phyloP scores from a whole-genome alignment of 2,113 vertebrate genomes.

The Gasterosteus aculeatus region DNA sequence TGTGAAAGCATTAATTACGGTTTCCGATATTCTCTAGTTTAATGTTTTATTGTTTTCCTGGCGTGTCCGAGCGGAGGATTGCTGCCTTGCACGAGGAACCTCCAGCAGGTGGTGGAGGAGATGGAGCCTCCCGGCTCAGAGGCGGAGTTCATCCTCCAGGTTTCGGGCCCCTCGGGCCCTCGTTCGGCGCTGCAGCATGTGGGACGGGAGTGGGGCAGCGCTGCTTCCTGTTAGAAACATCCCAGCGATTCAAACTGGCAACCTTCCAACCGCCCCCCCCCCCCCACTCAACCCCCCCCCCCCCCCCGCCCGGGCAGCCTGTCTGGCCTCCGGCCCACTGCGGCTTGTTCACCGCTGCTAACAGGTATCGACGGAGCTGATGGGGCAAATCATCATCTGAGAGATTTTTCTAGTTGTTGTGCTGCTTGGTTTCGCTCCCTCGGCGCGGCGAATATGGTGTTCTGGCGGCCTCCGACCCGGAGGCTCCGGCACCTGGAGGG shows the following conservation, averaged over 20 bases:
- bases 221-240: conserved; percentile 53
- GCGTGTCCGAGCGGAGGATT: conserved; percentile 5
- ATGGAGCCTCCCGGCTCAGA: conserved; percentile 45
- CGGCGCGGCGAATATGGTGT: conserved; percentile 30
- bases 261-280: conserved; percentile 40
- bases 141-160: conserved; percentile 66
- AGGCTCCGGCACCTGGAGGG: conserved; percentile 55
- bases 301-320: conserved; percentile 43
- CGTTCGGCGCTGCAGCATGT: conserved; percentile 42
- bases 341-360: conserved; percentile 50
- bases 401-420: conserved; percentile 30
- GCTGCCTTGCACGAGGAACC: conserved; percentile 52
- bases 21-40: neutral
- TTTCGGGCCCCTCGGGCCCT: conserved; percentile 51
- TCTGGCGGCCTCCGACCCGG: conserved; percentile 38
- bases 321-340: conserved; percentile 54
- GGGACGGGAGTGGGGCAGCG: conserved; percentile 52
- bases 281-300: conserved; percentile 30
- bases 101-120: conserved; percentile 22
- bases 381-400: conserved; percentile 64
- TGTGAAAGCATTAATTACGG: neutral
- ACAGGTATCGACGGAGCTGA: conserved; percentile 69
- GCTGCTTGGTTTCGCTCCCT: conserved; percentile 47
- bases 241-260: conserved; percentile 66
- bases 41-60: neutral